phyloP scores from a whole-genome alignment of 2,113 vertebrate genomes.

The Orthonyx spaldingii region DNA sequence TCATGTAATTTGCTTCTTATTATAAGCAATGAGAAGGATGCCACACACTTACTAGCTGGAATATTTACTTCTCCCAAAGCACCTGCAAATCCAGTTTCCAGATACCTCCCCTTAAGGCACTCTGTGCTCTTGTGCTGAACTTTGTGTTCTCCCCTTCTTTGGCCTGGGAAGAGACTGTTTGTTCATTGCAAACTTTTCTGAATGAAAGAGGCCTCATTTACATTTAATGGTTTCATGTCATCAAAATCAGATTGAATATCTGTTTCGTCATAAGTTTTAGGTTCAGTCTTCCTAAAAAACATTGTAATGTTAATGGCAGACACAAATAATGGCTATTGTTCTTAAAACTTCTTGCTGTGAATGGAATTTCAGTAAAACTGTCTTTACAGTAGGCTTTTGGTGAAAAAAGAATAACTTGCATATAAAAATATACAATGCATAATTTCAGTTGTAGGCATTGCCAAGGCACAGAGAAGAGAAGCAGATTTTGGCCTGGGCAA shows the following conservation, averaged over 20 bases:
- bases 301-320: not conserved
- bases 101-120: not conserved
- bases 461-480: not conserved
- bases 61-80: not conserved
- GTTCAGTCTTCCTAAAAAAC: not conserved
- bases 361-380: not conserved
- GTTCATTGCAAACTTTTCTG: not conserved
- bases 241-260: conserved; percentile 21
- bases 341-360: not conserved
- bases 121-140: not conserved
- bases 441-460: not conserved
- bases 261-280: not conserved
- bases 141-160: not conserved
- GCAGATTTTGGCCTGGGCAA: not conserved
- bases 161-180: not conserved
- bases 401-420: not conserved
- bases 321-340: not conserved
- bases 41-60: not conserved
- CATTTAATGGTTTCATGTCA: not conserved
- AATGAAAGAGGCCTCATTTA: not conserved
- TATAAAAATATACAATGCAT: not conserved
- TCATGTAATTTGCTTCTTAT: not conserved
- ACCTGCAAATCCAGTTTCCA: not conserved
- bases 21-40: not conserved
- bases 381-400: not conserved